Evolutionary conservation across 2,797 vertebrate genomes (phyloP), one percentile per base, ranked within the genome.

Genomic region (Ptychobarbus kaznakovi): DNA sequence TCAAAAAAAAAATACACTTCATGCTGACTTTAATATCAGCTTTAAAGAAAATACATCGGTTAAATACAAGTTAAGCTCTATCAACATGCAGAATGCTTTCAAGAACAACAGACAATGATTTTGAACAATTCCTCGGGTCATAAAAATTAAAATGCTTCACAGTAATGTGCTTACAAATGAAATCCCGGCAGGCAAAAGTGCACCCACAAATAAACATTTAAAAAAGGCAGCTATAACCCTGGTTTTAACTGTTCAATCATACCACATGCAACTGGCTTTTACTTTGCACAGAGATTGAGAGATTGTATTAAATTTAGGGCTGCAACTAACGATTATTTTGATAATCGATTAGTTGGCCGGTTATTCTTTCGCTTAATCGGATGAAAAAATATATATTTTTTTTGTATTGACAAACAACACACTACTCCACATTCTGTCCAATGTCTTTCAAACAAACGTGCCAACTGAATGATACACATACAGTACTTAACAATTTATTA

Each of bases 81-180:
- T 58, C 7, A n/a, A 25, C 22, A 42, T 16, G 35, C 53, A 61
- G 13, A 25, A 35, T 40, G 75, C 53, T 61, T n/a, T 77, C 22
- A 42, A 77, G n/a, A 58, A 40, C 7, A 13, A 40, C 28, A 53
- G 46, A 51, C 46, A 51, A 76, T 38, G 3, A 58, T 58, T 58
- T 25, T 38, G 20, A 58, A 58, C 3, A 2, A 56, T 38, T 76
- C 6, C 20, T n/a, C 1, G 0, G 12, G 18, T 56, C 20, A 76
- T 56, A 56, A 56, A 76, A 40, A 38, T 4, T 1, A 38, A 53
- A 76, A n/a, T 38, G 74, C 32, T 56, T 56, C 11, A 56, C 74
- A 76, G 20, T 76, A 40, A n/a, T 77, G 74, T 40, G 16, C 35
- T 22, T 8, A 76, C 5, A 76, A 77, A 58, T 77, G 20, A 56